Evolutionary conservation across 2,113 vertebrate species (phyloP).

Genomic region (Garra rufa): DNA sequence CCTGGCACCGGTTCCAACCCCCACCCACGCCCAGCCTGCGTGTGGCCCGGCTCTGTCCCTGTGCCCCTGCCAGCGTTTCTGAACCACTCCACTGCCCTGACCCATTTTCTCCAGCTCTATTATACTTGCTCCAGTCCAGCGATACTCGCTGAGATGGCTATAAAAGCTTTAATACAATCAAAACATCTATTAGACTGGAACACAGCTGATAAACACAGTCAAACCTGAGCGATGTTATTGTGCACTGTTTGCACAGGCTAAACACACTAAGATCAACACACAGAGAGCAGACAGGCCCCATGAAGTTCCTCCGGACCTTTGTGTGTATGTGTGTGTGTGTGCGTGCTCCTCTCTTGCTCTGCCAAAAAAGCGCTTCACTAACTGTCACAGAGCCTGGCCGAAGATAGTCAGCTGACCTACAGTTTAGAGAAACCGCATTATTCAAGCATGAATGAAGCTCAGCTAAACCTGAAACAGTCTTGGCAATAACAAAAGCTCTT

Average conservation of each 20-base stretch:
- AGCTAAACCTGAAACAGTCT: neutral
- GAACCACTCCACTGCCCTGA: conserved; percentile 27
- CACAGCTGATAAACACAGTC: neutral
- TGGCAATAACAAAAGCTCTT: neutral
- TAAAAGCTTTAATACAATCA: conserved; percentile 23
- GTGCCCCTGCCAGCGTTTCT: neutral
- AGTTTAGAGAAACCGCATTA: neutral
- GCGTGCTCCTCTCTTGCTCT: neutral
- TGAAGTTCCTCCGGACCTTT: neutral
- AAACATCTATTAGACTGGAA: neutral
- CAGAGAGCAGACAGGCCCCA: neutral
- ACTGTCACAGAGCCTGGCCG: neutral
- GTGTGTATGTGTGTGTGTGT: neutral
- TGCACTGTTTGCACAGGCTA: conserved; percentile 5
- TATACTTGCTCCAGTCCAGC: neutral
- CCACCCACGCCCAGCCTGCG: conserved; percentile 25
- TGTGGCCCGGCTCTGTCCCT: conserved; percentile 23
- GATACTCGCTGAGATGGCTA: neutral
- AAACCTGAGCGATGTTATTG: conserved; percentile 16
- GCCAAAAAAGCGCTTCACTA: conserved; percentile 1
- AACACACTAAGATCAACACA: neutral
- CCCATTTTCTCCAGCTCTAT: conserved; percentile 24
- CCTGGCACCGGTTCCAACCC: neutral
- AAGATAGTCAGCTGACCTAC: neutral
- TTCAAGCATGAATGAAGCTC: conserved; percentile 8